Conservation (phyloP, 1,140 invertebrate species). For the Euwallacea fornicatus region DNA sequence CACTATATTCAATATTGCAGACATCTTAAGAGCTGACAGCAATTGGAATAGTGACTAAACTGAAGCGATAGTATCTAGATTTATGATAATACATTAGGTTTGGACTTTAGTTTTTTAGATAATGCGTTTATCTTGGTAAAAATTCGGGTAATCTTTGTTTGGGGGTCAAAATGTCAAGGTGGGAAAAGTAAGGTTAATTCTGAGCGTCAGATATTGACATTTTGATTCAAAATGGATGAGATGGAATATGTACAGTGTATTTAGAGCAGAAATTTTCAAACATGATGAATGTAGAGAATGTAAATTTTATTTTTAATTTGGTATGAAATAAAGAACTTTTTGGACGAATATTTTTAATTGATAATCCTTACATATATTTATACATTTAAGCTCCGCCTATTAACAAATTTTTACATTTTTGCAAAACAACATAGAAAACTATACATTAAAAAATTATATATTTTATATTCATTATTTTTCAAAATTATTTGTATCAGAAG, state of each 20-base stretch:
- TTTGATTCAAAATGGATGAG: no score
- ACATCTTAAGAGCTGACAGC: constrained; percentile 9
- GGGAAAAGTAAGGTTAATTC: no score
- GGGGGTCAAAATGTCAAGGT: no score
- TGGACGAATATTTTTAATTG: constrained; percentile 51
- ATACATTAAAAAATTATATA: constrained; percentile 48
- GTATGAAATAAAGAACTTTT: constrained; percentile 3
- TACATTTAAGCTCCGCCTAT: constrained; percentile 53
- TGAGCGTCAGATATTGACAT: no score
- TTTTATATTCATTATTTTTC: no score
- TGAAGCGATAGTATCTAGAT: constrained; percentile 6
- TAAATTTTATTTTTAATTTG: no score
- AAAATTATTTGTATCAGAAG: no score
- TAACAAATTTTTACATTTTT: constrained; percentile 53
- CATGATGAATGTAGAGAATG: no score
- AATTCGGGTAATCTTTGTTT: no score
- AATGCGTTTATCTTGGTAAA: constrained; percentile 4
- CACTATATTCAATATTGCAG: constrained; percentile 7
- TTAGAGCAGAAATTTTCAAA: no score
- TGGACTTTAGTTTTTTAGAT: constrained; percentile 26
- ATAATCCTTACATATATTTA: constrained; percentile 50
- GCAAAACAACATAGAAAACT: constrained; percentile 50
- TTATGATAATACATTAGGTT: neutral
- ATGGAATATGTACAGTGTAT: no score
- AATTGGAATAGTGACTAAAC: neutral